Evolutionary conservation across 2,797 vertebrate genomes (phyloP).

Genomic region (Lerista edwardsae): DNA sequence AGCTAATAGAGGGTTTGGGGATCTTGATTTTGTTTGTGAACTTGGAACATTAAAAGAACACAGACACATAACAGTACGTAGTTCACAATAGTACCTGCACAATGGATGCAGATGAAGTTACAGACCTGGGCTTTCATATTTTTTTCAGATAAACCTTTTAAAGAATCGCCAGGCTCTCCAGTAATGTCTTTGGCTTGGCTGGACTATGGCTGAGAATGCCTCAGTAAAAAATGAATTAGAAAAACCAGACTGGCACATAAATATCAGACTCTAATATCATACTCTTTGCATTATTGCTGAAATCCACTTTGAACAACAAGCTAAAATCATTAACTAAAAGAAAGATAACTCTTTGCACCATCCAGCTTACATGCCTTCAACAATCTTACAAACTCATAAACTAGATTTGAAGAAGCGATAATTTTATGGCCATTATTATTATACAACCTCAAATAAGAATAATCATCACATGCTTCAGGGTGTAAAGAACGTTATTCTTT

Average conservation of each 20-base stretch:
- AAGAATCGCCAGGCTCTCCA: background rate
- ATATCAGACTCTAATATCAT: rapidly evolving
- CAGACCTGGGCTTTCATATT: background rate
- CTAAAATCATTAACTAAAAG: background rate
- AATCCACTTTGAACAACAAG: background rate
- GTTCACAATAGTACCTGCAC: background rate
- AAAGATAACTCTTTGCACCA: background rate
- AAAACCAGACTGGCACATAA: background rate
- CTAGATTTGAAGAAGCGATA: constrained; percentile 7
- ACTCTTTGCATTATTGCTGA: background rate
- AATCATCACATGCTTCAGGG: background rate
- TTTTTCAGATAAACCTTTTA: background rate
- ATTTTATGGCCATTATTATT: constrained; percentile 16
- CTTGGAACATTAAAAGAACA: background rate
- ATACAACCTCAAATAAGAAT: constrained; percentile 4
- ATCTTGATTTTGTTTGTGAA: too few relatives aligned
- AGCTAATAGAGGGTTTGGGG: background rate
- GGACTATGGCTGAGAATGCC: background rate
- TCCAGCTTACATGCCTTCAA: background rate
- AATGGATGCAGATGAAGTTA: background rate
- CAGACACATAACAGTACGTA: too few relatives aligned
- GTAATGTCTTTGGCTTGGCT: background rate
- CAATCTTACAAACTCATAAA: background rate
- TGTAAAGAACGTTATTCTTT: constrained; percentile 28
- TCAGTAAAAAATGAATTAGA: background rate